These are phyloP conservation scores for Drosophila heteroneura DNA, from an alignment of 2,888 invertebrate species.

Conservation along the genomic window DNA sequence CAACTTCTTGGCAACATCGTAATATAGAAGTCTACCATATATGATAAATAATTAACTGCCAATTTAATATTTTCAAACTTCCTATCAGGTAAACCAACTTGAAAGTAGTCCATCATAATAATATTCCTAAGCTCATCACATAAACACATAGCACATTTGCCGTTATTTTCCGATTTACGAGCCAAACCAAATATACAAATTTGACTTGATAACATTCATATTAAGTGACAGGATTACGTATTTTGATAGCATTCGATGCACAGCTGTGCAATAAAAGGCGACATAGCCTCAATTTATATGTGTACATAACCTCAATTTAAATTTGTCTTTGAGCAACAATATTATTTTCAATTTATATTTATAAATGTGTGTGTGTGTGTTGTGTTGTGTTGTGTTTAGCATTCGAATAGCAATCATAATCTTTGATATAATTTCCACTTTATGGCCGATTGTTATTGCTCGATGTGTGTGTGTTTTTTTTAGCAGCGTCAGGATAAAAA, in stretches of 20 bases:
- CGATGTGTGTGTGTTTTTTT: conserved; percentile 18
- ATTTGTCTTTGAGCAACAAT: conserved; percentile 28
- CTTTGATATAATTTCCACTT: conserved; percentile 75
- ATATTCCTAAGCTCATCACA: not conserved
- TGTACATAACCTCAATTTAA: conserved; percentile 6
- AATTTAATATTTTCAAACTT: not conserved
- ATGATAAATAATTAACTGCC: not conserved
- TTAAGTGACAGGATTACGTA: conserved; percentile 1
- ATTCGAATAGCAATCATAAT: conserved; percentile 73
- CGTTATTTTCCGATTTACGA: not conserved
- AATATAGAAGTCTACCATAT: not conserved
- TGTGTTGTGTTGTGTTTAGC: conserved; percentile 19
- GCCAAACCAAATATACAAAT: not conserved
- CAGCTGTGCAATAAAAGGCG: conserved; percentile 5
- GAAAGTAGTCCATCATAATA: not conserved
- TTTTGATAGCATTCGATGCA: conserved; percentile 1
- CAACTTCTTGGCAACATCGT: not conserved
- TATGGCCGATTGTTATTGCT: conserved; percentile 68
- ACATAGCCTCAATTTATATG: conserved; percentile 3
- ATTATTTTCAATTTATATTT: conserved; percentile 79
- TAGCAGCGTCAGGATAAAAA: conserved; percentile 52
- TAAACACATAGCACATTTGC: not conserved
- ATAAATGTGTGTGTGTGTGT: conserved; percentile 39
- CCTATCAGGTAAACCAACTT: not conserved
- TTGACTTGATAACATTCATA: not conserved